Evolutionary conservation across 2,797 vertebrate genomes (phyloP).

Genomic region (Intellagama lesueurii): DNA sequence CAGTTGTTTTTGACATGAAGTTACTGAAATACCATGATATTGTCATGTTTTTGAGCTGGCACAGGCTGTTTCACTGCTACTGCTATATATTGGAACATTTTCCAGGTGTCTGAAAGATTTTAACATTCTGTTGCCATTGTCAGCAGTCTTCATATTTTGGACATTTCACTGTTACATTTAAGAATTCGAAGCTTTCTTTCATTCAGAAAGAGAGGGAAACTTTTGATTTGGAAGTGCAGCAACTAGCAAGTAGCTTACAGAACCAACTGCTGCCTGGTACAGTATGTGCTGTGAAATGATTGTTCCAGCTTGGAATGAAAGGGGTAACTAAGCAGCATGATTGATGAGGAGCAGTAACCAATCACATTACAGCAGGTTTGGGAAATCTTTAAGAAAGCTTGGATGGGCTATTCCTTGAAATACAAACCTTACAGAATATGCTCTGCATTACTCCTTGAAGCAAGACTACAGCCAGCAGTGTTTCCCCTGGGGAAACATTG

Average conservation of each 20-base stretch:
- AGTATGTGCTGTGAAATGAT: conserved; percentile 72
- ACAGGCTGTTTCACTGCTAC: neutral
- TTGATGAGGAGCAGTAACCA: conserved; percentile 67
- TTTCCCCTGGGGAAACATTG: accelerated
- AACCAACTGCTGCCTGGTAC: conserved; percentile 65
- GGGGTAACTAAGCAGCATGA: conserved; percentile 68
- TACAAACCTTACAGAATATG: conserved; percentile 41
- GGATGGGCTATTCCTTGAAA: conserved; percentile 34
- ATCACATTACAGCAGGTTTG: conserved; percentile 47
- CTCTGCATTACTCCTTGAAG: conserved; percentile 33
- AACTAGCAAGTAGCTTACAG: conserved; percentile 59
- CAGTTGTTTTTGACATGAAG: neutral
- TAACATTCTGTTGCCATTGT: neutral
- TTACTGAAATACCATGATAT: neutral
- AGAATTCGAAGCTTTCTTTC: conserved; percentile 43
- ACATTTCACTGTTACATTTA: conserved; percentile 41
- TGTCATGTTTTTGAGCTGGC: neutral
- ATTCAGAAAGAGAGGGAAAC: conserved; percentile 56
- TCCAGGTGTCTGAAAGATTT: neutral
- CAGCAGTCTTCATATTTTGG: neutral
- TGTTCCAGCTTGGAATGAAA: conserved; percentile 64
- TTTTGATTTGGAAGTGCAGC: conserved; percentile 47
- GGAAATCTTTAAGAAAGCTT: conserved; percentile 66
- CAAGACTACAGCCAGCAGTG: conserved; percentile 24
- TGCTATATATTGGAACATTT: neutral